phyloP scores from a whole-genome alignment of 2,888 invertebrate species.

The Cosmorhoe ocellata region DNA sequence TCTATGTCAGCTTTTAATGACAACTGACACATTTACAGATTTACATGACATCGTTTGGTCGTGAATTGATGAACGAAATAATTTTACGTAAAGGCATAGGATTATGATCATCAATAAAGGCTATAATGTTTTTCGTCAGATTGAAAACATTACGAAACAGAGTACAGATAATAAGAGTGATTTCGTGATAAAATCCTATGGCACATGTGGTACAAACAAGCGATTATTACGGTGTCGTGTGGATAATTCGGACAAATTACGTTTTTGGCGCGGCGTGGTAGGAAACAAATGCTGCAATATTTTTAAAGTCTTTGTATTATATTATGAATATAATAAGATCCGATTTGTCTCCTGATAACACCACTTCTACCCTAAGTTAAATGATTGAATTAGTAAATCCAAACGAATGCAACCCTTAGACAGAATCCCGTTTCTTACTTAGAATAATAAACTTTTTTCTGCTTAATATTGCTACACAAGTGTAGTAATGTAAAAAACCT shows the following conservation, averaged over 20 bases:
- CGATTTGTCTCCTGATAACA: too few species aligned
- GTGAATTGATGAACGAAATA: conserved; percentile 3
- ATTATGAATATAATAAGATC: not conserved
- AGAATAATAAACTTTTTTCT: conserved; percentile 9
- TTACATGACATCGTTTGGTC: conserved; percentile 4
- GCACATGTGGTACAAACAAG: conserved; percentile 31
- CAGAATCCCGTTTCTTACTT: conserved; percentile 10
- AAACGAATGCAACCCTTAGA: not conserved
- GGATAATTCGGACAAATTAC: conserved; percentile 40
- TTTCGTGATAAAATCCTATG: conserved; percentile 28
- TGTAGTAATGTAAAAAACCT: conserved; percentile 28
- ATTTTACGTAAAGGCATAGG: too few species aligned
- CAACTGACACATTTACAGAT: conserved; percentile 30
- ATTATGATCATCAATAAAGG: too few species aligned
- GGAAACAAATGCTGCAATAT: conserved; percentile 22
- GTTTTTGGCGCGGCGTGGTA: conserved; percentile 27
- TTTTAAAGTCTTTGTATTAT: conserved; percentile 10
- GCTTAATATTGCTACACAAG: conserved; percentile 17
- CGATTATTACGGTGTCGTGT: conserved; percentile 27
- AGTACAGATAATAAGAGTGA: not conserved
- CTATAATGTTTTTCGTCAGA: too few species aligned
- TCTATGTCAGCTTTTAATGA: conserved; percentile 27
- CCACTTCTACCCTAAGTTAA: too few species aligned
- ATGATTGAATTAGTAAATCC: too few species aligned
- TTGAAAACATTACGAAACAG: too few species aligned